These are phyloP conservation scores for Pedicia rivosa DNA, from an alignment of 2,888 invertebrate genomes.

Conservation along the genomic window DNA sequence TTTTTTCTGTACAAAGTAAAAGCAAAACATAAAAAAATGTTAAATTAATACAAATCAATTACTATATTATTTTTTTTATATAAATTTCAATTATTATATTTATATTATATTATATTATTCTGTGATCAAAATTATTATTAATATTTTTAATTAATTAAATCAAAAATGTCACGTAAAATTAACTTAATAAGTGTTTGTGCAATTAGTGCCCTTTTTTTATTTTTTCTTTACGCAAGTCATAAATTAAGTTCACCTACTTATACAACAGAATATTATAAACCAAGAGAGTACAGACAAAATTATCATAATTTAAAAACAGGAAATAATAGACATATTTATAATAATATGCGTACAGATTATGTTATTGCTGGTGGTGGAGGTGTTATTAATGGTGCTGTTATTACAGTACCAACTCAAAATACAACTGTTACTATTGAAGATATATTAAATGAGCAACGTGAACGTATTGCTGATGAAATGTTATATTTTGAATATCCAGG, in stretches of 20 bases:
- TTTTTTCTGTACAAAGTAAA: too few relatives aligned
- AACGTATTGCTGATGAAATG: constrained; percentile 38
- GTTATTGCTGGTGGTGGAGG: background rate
- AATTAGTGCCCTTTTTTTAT: constrained; percentile 28
- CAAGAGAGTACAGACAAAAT: constrained; percentile 1
- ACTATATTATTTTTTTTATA: too few relatives aligned
- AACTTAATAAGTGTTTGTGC: constrained; percentile 31
- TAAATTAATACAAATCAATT: too few relatives aligned
- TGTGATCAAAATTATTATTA: too few relatives aligned
- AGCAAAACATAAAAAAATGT: too few relatives aligned
- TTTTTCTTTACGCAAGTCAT: constrained; percentile 30
- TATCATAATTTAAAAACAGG: background rate
- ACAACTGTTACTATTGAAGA: constrained; percentile 35
- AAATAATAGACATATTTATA: background rate
- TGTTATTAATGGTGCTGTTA: background rate
- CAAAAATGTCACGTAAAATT: constrained; percentile 28
- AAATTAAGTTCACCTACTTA: constrained; percentile 20
- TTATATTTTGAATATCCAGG: constrained; percentile 42
- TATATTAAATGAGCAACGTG: constrained; percentile 39
- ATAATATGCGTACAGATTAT: background rate
- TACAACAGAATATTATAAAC: constrained; percentile 12
- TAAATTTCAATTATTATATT: too few relatives aligned
- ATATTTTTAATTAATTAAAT: too few relatives aligned
- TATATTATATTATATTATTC: too few relatives aligned
- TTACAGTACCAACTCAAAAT: constrained; percentile 18